Base-by-base conservation (phyloP, 2,888 invertebrate genomes). In the Pomacea canaliculata region DNA sequence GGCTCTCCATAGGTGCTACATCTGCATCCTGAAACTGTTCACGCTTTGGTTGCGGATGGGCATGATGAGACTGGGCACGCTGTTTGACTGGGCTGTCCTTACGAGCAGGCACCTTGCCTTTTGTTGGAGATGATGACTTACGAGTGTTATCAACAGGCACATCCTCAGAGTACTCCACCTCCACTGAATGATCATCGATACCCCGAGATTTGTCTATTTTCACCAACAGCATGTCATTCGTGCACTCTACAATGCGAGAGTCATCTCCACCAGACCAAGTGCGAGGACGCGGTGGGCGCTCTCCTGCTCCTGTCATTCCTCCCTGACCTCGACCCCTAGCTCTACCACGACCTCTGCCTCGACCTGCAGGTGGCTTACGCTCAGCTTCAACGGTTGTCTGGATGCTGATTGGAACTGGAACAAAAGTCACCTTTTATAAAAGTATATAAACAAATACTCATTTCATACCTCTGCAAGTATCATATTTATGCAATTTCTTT, bases 221-320 rank as follows among this genome's bases (percentile, higher is more conserved):
- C 63, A 88, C 85, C 23, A 88, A 82, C 19, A 89, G 82, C 23
- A 86, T 79, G 78, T 88, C 87, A 59, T 87, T 84, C 77, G 87
- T 84, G 67, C 84, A 83, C 65, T 88, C 87, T 1, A 89, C 88
- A 70, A 82, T 83, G 60, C 89, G 83, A 13, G 82, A 81, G 59
- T 88, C 89, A 75, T 87, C 88, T n/a, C 86, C 85, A 37, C 84
- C 85, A 19, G 86, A 85, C 70, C 84, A 83, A 23, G 86, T 81
- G 65, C 85, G 80, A 7, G 84, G 83, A 23, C 85, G 84, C 10
- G 83, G 82, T 65, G 84, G 81, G 27, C 82, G 83, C 48, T 85
- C 84, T 48, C 84, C 78, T 68, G 79, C 80, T 49, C 85, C 86
- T 12, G 68, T 7, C 60, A 9, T 49, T n/a, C 70, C 51, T 13